Conservation (phyloP, 2,113 vertebrate genomes). For the Empidonax traillii region DNA sequence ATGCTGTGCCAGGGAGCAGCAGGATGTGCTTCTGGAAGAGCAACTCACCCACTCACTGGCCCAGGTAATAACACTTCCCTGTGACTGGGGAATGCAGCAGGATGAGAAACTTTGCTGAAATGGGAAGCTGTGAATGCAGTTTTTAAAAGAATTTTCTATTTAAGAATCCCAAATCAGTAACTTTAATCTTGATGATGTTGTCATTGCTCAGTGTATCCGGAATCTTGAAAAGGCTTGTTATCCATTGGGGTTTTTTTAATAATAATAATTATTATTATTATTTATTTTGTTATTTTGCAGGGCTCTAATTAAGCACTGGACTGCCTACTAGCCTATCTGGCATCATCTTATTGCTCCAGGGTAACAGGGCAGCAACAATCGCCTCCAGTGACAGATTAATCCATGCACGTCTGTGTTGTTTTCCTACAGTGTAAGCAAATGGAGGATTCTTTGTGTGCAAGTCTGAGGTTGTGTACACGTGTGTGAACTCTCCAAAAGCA, state of each 20-base stretch:
- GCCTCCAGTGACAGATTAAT: neutral
- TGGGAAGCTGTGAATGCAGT: neutral
- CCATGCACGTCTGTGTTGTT: neutral
- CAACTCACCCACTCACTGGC: neutral
- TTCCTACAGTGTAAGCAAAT: neutral
- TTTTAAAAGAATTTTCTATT: neutral
- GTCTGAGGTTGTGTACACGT: neutral
- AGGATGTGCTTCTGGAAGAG: neutral
- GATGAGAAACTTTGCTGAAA: neutral
- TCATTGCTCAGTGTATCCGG: neutral
- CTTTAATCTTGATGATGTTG: neutral
- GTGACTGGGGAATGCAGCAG: neutral
- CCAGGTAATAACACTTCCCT: neutral
- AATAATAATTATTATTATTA: no score
- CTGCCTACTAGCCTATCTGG: neutral
- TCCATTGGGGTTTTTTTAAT: neutral
- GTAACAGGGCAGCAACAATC: neutral
- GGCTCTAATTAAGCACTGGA: neutral
- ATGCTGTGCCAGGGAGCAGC: neutral
- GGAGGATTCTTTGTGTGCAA: conserved; percentile 16
- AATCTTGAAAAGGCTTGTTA: neutral
- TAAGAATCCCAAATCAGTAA: neutral
- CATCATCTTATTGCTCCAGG: neutral
- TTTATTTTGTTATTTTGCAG: neutral
- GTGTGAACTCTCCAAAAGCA: conserved; percentile 1